phyloP scores from a whole-genome alignment of 2,888 invertebrate genomes.

The Autographa pulchrina region DNA sequence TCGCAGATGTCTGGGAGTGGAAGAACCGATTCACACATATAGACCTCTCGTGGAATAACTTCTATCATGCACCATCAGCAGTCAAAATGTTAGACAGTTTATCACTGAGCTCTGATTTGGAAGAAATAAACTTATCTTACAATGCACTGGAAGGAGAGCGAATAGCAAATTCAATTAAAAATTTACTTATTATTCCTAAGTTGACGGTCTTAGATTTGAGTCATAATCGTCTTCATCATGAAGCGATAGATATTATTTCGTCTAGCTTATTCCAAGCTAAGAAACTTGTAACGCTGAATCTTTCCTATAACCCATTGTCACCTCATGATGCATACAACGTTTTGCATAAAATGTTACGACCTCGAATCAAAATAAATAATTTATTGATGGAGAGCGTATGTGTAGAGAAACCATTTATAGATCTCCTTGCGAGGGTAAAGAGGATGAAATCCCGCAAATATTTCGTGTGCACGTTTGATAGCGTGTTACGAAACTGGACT shows the following conservation, averaged over 20 bases:
- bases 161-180: conserved; percentile 60
- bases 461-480: conserved; percentile 61
- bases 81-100: conserved; percentile 62
- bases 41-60: conserved; percentile 70
- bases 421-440: conserved; percentile 58
- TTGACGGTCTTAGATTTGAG: conserved; percentile 65
- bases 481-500: conserved; percentile 61
- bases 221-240: conserved; percentile 64
- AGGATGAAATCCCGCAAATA: conserved; percentile 58
- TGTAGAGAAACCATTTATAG: conserved; percentile 63
- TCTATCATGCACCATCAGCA: conserved; percentile 56
- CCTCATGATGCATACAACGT: conserved; percentile 59
- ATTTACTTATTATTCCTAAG: conserved; percentile 57
- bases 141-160: conserved; percentile 64
- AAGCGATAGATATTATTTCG: conserved; percentile 58
- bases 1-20: conserved; percentile 62
- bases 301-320: conserved; percentile 70
- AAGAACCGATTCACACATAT: conserved; percentile 64
- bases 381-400: conserved; percentile 64
- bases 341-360: conserved; percentile 54
- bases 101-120: conserved; percentile 54
- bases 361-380: conserved; percentile 63
- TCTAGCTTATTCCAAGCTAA: conserved; percentile 58
- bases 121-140: conserved; percentile 68
- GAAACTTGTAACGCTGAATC: conserved; percentile 63